These are phyloP conservation scores for Stenodera caucasica DNA, from an alignment of 2,888 invertebrate genomes.

Conservation along the genomic window DNA sequence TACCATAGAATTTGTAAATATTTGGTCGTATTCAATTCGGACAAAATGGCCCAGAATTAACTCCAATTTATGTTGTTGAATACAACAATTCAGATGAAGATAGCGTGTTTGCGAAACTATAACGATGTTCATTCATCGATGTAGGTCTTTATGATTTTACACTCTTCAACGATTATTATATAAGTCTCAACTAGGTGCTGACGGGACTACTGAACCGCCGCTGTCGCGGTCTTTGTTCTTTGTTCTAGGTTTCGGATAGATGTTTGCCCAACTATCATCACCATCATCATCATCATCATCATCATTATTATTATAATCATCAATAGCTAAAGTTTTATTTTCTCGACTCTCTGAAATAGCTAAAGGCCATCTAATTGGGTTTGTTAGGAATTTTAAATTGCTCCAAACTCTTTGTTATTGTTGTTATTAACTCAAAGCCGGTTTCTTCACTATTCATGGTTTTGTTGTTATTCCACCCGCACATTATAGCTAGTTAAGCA, in stretches of 20 bases:
- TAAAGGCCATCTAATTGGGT: conserved; percentile 35
- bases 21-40: conserved; percentile 13
- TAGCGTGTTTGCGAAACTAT: not conserved
- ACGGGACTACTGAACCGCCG: conserved; percentile 31
- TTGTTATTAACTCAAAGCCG: conserved; percentile 10
- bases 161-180: conserved; percentile 44
- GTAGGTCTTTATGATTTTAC: conserved; percentile 43
- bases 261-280: conserved; percentile 7
- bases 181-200: conserved; percentile 43
- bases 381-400: conserved; percentile 35
- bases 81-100: not conserved
- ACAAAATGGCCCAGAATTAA: conserved; percentile 21
- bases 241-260: conserved; percentile 19
- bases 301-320: not conserved
- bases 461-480: conserved; percentile 1
- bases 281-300: not conserved
- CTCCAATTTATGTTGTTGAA: too few species aligned
- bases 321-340: not conserved
- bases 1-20: conserved; percentile 35
- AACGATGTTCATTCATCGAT: conserved; percentile 42
- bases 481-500: not conserved
- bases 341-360: too few species aligned
- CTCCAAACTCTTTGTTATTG: conserved; percentile 9
- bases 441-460: conserved; percentile 10
- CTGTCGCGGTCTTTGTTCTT: conserved; percentile 25